Evolutionary conservation across 2,113 vertebrate species (phyloP).

Genomic region (Epinephelus moara): DNA sequence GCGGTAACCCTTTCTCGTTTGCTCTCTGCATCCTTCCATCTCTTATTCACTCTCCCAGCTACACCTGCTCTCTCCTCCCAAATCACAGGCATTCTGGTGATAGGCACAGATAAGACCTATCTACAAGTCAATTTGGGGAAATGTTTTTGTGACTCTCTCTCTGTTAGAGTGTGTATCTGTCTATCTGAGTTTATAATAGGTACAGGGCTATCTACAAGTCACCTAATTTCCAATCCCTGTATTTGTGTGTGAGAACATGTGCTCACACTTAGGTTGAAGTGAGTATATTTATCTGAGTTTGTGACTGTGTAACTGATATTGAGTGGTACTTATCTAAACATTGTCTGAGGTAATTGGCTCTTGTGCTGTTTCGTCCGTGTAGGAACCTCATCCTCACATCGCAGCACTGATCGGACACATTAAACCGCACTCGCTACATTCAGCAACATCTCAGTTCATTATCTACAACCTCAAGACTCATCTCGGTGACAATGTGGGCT

Average conservation of each 20-base stretch:
- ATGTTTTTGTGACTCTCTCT: background rate
- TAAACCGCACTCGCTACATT: conserved; percentile 32
- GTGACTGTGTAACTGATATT: conserved; percentile 50
- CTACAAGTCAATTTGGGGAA: conserved; percentile 34
- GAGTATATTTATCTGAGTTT: conserved; percentile 47
- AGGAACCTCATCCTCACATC: conserved; percentile 16
- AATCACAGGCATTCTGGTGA: conserved; percentile 13
- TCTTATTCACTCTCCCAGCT: conserved; percentile 13
- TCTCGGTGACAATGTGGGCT: background rate
- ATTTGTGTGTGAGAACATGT: conserved; percentile 12
- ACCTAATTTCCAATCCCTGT: conserved; percentile 18
- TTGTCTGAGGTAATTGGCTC: conserved; percentile 48
- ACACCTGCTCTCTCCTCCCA: conserved; percentile 19
- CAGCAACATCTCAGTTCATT: conserved; percentile 29
- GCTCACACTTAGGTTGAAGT: conserved; percentile 23
- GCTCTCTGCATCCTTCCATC: conserved; percentile 5
- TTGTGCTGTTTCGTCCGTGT: conserved; percentile 20
- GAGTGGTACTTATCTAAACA: conserved; percentile 52
- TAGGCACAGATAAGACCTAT: conserved; percentile 24
- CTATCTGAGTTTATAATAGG: background rate
- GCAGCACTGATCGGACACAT: conserved; percentile 16
- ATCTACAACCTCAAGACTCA: conserved; percentile 22
- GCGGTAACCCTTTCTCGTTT: conserved; percentile 20
- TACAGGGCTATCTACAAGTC: conserved; percentile 1
- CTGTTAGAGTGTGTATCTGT: background rate